Base-by-base conservation (phyloP, 2,113 vertebrate genomes). In the Origma solitaria region DNA sequence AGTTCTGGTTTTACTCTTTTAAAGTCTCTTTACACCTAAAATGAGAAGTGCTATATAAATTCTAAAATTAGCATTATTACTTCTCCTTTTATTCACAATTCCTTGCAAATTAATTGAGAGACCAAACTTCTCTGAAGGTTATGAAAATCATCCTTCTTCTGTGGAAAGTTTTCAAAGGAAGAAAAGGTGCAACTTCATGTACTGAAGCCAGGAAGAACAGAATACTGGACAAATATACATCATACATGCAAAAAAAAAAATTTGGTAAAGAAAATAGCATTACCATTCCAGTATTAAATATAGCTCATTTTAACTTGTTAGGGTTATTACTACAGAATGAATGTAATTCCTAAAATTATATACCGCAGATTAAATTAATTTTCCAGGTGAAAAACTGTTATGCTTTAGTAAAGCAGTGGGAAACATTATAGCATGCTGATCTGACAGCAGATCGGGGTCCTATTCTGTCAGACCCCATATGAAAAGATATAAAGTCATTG, bases 361-460 rank as follows among this genome's bases (percentile, higher is more conserved):
- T 62, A 54, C 13, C 61, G 66, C 20, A 62, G 42, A 66, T 45
- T 13, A 61, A 86, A 88, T 62, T 0, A 58, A 57, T 69, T 73
- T 88, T 57, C 30, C 19, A 13, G 14, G 54, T 13, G 9, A 82
- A 35, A 86, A 90, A 73, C 11, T 83, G 33, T 47, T 62, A 22
- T 2, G 23, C 16, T 54, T 79, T 50, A 21, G 45, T 69, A 33
- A 20, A 69, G 23, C 64, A 71, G 22, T 8, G n/a, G 10, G 35
- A n/a, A 88, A 42, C 30, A 45, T 50, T 47, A 57, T 11, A 30
- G 42, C 44, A 86, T n/a, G 17, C 50, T 65, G 42, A 70, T 49
- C 23, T 57, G 54, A 28, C 22, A 76, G 44, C 13, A 93, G n/a
- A 73, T 7, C 0, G 0, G 10, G 15, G 14, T 49, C 40, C 35